Evolutionary conservation across 2,888 invertebrate genomes (phyloP), one percentile per base, ranked within the genome.

Genomic region (Dioctria linearis): DNA sequence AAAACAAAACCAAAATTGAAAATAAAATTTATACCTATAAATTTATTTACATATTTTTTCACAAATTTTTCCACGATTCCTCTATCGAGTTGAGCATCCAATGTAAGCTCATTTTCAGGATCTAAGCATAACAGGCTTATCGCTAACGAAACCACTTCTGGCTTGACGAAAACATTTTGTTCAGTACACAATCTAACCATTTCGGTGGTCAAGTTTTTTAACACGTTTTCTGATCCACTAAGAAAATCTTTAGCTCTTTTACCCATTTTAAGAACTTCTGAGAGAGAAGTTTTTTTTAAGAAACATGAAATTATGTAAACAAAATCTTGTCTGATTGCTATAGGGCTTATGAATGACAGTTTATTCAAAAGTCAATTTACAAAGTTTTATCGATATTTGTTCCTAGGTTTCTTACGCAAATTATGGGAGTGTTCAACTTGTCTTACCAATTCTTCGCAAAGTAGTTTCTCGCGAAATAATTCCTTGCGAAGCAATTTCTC

Each of bases 141-240:
- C 49, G 91, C 86, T 83, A 90, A 92, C 5, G 89, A 88, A 0
- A 91, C 90, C 79, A 92, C 91, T 9, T 91, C 90, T 0, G 90
- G 87, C 11, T 91, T 90, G 0, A 91, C 88, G 0, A 85, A 84
- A 2, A 90, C 87, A 59, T 88, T 88, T 8, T 87, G 87, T 78
- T 78, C 57, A 5, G 43, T 8, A 81, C 89, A 90, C 84, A 91
- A 90, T 79, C 92, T 87, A 0, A 91, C 87, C 67, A 92, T 90
- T 87, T 92, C 92, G 81, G 90, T 90, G 0, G 92, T 91, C 83
- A 92, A 91, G 84, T 91, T 92, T 84, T 91, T 91, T 9, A 91
- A 88, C 25, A 91, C 87, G 83, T 90, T 91, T 63, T 63, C 63
- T 5, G 80, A 75, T n/a, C 79, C 78, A 37, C 69, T 42, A 4